Base-by-base conservation (phyloP, 1,140 invertebrate genomes). In the Hypsibius dujardini region DNA sequence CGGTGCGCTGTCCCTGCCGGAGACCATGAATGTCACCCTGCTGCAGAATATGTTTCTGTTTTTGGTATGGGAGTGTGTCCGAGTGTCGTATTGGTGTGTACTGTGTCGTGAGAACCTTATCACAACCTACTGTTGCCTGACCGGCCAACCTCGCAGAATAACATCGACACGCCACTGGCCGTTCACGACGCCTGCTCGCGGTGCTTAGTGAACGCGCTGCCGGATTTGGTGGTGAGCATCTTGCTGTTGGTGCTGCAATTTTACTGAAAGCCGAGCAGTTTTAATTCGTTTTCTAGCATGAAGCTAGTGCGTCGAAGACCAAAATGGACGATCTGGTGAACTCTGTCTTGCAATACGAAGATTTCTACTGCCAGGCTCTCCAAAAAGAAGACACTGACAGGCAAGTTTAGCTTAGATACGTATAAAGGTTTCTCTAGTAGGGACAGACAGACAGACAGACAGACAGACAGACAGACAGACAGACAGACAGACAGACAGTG, bases 241-340 rank as follows among this genome's bases (percentile, higher is more conserved):
- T 67, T 14, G 7, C 7, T 56, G n/a, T 56, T 7, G n/a, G 50
- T n/a, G 7, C 50, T 56, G 7, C n/a, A n/a, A 56, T n/a, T 56
- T n/a, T 7, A n/a, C 7, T 7, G 50, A n/a, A 56, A 7, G 7
- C 50, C 7, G 12, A 67, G 3, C 45, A 3, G 7, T 67, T 67
- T 42, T 42, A 14, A 14, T 67, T 67, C 7, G 3, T 67, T 3
- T 67, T 56, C 7, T 42, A 67, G 62, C 7, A 67, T 3, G 62
- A 67, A 42, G 62, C 62, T 42, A 67, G 7, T 42, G 42, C 7
- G 12, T 67, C 62, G 42, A 67, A 67, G 42, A 7, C 12, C 7
- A 67, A 67, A 42, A 7, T 67, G 3, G 42, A 67, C 7, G 62
- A 67, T 12, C 62, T 67, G 62, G 62, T 67, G 7, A 42, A 67